These are phyloP conservation scores for Lycaena phlaeas DNA, from an alignment of 2,888 invertebrate genomes.

Conservation along the genomic window DNA sequence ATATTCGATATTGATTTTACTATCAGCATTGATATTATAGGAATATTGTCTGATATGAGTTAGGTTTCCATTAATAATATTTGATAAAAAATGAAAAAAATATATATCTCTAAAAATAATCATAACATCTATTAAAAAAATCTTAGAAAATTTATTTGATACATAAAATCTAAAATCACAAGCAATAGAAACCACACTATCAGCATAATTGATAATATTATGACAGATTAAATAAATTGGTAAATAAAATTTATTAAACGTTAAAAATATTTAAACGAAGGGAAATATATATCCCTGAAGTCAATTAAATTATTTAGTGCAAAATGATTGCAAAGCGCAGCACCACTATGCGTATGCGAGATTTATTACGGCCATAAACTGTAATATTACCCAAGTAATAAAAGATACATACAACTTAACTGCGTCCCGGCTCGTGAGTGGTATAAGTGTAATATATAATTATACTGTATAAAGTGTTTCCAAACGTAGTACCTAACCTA, in stretches of 20 bases:
- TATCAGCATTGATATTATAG: too few relatives aligned
- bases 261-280: too few relatives aligned
- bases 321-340: constrained; percentile 36
- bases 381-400: constrained; percentile 56
- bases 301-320: constrained; percentile 7
- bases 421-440: constrained; percentile 35
- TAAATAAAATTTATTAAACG: constrained; percentile 8
- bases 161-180: constrained; percentile 54
- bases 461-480: constrained; percentile 18
- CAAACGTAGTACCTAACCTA: not conserved
- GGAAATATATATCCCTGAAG: not conserved
- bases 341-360: constrained; percentile 37
- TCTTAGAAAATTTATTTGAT: constrained; percentile 37
- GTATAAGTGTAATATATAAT: constrained; percentile 33
- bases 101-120: not conserved
- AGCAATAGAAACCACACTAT: not conserved
- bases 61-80: too few relatives aligned
- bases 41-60: too few relatives aligned
- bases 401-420: constrained; percentile 49
- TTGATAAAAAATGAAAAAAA: not conserved
- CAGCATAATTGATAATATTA: too few relatives aligned
- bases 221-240: not conserved
- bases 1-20: too few relatives aligned
- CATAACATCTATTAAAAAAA: constrained; percentile 14
- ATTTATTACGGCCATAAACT: constrained; percentile 59